A percentile compares a stretch with the other conserved stretches of the same genome.
These are phyloP conservation scores for Syngnathus typhle DNA, from an alignment of 2,113 vertebrate genomes.

Conservation along the genomic window DNA sequence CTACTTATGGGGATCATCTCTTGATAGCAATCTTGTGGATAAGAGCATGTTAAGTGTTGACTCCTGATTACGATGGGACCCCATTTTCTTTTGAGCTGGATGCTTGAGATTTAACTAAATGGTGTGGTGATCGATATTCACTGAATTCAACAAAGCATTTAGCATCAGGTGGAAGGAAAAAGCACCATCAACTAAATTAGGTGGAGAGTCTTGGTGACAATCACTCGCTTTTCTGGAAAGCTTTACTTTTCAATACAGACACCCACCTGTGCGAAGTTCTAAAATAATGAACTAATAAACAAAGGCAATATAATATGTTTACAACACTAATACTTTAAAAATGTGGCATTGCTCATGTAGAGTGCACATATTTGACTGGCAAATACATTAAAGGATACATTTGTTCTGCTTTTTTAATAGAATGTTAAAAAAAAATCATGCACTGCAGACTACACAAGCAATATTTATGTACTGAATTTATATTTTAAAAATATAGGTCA, in stretches of 20 bases:
- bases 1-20: slow-evolving; percentile 26
- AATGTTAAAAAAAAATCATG: no score
- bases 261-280: background rate
- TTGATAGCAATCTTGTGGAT: slow-evolving; percentile 36
- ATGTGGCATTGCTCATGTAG: no score
- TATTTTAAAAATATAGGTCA: no score
- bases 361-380: no score
- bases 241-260: background rate
- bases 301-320: no score
- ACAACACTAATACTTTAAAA: no score
- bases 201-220: background rate
- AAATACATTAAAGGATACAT: no score
- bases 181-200: background rate
- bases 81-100: background rate
- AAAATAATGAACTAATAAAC: no score
- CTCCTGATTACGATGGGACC: slow-evolving; percentile 34
- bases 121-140: background rate
- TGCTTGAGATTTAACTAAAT: background rate
- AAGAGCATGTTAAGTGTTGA: slow-evolving; percentile 35
- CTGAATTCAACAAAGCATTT: background rate
- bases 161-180: background rate
- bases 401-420: no score
- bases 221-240: background rate
- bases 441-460: no score
- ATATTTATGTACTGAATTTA: no score